Percentiles rank a stretch among this genome's conserved stretches.
Conservation (phyloP, 2,113 vertebrate species). For the Lynx canadensis region DNA sequence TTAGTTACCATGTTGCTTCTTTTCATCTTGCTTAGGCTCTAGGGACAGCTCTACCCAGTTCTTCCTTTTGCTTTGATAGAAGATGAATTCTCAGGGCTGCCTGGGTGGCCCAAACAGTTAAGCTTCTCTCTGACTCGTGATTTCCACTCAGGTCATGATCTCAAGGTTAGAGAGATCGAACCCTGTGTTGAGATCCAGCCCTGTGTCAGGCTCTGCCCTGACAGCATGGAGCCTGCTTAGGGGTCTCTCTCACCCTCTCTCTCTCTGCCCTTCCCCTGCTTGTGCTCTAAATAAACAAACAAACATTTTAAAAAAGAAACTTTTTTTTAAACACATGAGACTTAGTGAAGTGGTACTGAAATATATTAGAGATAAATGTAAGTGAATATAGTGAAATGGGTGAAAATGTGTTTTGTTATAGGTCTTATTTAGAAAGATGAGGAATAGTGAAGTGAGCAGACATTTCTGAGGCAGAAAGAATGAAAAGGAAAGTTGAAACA, state of each 20-base stretch:
- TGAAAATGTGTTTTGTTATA: background rate
- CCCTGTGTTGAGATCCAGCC: too few species aligned
- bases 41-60: background rate
- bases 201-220: too few species aligned
- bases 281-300: too few species aligned
- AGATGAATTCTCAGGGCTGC: background rate
- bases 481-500: constrained; percentile 43
- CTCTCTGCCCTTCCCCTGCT: too few species aligned
- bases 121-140: too few species aligned
- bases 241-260: too few species aligned
- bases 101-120: too few species aligned
- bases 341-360: background rate
- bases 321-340: background rate
- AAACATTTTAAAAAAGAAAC: too few species aligned
- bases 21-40: background rate
- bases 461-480: constrained; percentile 34
- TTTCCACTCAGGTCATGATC: too few species aligned
- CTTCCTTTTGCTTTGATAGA: background rate
- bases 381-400: background rate
- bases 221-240: too few species aligned
- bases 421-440: background rate
- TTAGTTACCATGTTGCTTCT: background rate
- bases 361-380: constrained; percentile 22
- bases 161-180: too few species aligned
- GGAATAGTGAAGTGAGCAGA: background rate